These are phyloP conservation scores for Eulemur macaco DNA, from an alignment of 2,113 vertebrate genomes.

Conservation along the genomic window DNA sequence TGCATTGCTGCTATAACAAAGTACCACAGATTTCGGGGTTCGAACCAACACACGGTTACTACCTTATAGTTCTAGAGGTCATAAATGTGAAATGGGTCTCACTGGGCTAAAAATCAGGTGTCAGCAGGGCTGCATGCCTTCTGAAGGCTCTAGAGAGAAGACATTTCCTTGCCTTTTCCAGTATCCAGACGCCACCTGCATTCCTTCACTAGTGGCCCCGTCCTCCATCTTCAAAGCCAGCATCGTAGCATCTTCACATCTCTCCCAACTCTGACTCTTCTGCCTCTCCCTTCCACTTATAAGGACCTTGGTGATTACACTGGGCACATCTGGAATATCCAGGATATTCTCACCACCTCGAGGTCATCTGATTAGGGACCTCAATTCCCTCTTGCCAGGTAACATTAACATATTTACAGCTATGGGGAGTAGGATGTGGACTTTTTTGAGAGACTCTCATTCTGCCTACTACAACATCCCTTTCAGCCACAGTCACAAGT, in stretches of 20 bases:
- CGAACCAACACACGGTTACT: neutral
- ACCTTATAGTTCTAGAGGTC: neutral
- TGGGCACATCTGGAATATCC: neutral
- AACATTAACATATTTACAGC: neutral
- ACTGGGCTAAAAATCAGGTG: neutral
- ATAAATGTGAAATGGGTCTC: neutral
- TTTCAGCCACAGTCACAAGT: neutral
- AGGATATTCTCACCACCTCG: neutral
- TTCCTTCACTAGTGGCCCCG: neutral
- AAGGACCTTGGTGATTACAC: neutral
- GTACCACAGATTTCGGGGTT: neutral
- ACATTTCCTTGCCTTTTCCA: neutral
- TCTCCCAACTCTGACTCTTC: neutral
- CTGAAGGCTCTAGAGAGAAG: neutral
- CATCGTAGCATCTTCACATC: neutral
- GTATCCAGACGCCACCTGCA: neutral
- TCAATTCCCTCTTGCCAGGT: neutral
- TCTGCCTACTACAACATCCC: neutral
- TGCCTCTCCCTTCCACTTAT: neutral
- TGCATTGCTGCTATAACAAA: neutral
- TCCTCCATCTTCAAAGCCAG: neutral
- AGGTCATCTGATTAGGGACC: neutral
- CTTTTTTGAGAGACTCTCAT: neutral
- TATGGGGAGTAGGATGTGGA: neutral
- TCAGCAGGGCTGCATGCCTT: neutral